phyloP scores from a whole-genome alignment of 2,113 vertebrate species.

The Noctilio leporinus region DNA sequence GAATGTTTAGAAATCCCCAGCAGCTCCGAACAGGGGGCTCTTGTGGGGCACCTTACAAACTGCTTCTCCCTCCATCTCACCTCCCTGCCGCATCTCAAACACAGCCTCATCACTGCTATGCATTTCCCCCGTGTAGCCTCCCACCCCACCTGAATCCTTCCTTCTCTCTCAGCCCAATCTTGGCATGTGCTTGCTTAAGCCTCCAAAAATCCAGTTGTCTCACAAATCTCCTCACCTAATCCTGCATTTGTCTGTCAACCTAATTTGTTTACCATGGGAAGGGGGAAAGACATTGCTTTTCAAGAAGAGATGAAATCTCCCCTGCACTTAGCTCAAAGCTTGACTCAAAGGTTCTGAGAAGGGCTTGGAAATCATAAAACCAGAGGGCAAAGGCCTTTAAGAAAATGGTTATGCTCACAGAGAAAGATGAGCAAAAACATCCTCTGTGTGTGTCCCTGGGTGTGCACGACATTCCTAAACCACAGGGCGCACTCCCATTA shows the following conservation, averaged over 20 bases:
- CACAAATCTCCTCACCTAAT: constrained; percentile 77
- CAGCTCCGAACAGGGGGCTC: background rate
- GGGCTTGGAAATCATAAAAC: background rate
- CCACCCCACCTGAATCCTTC: background rate
- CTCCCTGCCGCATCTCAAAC: background rate
- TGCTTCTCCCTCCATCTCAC: constrained; percentile 1
- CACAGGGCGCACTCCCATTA: background rate
- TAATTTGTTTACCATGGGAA: constrained; percentile 70
- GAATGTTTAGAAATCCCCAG: background rate
- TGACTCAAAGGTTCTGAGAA: background rate
- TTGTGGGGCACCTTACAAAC: constrained; percentile 38
- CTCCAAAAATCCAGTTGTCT: constrained; percentile 73
- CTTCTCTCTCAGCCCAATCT: constrained; percentile 62
- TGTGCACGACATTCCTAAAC: background rate
- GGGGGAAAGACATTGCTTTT: constrained; percentile 38
- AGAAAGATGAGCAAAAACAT: background rate
- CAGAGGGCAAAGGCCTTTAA: background rate
- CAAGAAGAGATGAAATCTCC: constrained; percentile 46
- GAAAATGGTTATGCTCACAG: background rate
- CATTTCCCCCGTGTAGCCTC: background rate
- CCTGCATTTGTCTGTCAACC: constrained; percentile 74
- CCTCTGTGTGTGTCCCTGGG: no score
- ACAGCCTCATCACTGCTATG: background rate
- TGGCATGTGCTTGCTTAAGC: constrained; percentile 71
- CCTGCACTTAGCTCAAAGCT: background rate